Conservation (phyloP, 2,797 vertebrate genomes). For the Sebastes umbrosus region DNA sequence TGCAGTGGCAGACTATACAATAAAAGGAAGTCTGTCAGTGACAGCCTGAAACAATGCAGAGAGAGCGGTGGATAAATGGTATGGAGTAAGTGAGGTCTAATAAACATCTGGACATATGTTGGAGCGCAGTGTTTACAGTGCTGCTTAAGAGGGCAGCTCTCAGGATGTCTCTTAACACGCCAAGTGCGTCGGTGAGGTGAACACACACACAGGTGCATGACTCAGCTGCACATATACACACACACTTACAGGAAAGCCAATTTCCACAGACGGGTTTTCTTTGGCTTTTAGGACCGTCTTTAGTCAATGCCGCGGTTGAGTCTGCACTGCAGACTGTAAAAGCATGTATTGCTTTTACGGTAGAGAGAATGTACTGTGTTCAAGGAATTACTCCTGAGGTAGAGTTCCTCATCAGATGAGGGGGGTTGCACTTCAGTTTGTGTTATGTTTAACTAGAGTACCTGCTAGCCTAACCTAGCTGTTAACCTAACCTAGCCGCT, state of each 20-base stretch:
- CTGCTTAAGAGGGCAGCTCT: slow-evolving; percentile 23
- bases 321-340: background rate
- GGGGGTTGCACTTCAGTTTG: background rate
- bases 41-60: slow-evolving; percentile 61
- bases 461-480: background rate
- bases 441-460: background rate
- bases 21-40: slow-evolving; percentile 37
- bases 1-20: slow-evolving; percentile 5
- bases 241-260: background rate
- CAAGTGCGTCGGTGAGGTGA: background rate
- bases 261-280: background rate
- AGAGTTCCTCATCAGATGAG: background rate
- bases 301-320: background rate
- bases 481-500: background rate
- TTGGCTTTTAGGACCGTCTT: slow-evolving; percentile 10
- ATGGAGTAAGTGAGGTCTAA: background rate
- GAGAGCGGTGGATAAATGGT: background rate
- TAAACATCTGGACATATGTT: slow-evolving; percentile 47
- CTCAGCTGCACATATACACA: background rate
- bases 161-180: slow-evolving; percentile 21
- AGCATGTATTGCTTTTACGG: background rate
- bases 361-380: background rate
- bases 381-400: background rate
- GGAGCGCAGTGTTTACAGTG: slow-evolving; percentile 35
- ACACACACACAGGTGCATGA: slow-evolving; percentile 5